These are phyloP conservation scores for Pyralis farinalis DNA, from an alignment of 2,888 invertebrate genomes.

Conservation along the genomic window DNA sequence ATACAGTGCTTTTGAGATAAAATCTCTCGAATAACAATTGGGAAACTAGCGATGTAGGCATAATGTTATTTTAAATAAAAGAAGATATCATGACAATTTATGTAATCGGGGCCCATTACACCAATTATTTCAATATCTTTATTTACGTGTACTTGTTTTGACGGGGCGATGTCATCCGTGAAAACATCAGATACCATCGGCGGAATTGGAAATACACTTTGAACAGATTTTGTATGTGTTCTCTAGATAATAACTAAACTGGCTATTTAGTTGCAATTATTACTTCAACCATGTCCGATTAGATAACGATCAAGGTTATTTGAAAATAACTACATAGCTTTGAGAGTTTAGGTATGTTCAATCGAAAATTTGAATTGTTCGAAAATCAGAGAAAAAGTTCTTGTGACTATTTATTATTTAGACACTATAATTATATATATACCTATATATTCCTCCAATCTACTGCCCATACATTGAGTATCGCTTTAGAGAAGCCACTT, in stretches of 20 bases:
- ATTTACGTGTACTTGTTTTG: constrained; percentile 40
- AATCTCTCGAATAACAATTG: constrained; percentile 69
- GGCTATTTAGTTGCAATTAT: constrained; percentile 17
- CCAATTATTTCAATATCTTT: constrained; percentile 69
- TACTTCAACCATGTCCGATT: background rate
- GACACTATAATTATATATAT: too few species aligned
- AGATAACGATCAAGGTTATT: background rate
- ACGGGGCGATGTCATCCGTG: constrained; percentile 48
- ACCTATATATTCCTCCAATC: too few species aligned
- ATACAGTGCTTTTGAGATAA: constrained; percentile 76
- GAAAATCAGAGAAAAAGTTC: too few species aligned
- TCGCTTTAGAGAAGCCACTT: too few species aligned
- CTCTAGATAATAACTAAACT: constrained; percentile 26
- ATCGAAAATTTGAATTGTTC: too few species aligned
- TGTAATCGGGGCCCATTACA: constrained; percentile 52
- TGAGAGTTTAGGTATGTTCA: too few species aligned
- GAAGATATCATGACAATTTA: constrained; percentile 58
- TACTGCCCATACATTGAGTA: too few species aligned
- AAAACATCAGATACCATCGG: constrained; percentile 48
- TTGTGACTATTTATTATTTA: too few species aligned
- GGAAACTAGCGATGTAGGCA: constrained; percentile 40
- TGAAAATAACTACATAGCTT: too few species aligned
- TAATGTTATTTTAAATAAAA: constrained; percentile 66
- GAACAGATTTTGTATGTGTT: constrained; percentile 28
- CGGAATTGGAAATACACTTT: constrained; percentile 55